Percentiles rank a stretch among this genome's conserved stretches.
phyloP scores from a whole-genome alignment of 2,888 invertebrate species.

The Pterobdella sp. region DNA sequence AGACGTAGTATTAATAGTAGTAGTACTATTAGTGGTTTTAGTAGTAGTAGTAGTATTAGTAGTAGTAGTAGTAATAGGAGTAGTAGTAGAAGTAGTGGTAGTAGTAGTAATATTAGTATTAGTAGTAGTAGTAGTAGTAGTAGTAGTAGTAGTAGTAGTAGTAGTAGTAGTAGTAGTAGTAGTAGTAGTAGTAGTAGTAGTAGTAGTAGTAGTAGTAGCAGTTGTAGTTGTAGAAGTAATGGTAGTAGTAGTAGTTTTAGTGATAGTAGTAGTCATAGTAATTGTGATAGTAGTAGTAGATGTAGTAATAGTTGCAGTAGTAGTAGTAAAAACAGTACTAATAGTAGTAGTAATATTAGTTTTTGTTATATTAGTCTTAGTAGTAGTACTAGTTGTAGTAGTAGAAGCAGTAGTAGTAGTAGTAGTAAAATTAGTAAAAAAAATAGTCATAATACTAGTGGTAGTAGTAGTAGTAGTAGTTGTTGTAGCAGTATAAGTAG shows the following conservation, averaged over 20 bases:
- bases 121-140: slow-evolving; percentile 28
- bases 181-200: slow-evolving; percentile 30
- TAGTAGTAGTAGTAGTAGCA: slow-evolving; percentile 29
- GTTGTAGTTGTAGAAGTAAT: slow-evolving; percentile 23
- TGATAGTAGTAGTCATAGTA: slow-evolving; percentile 19
- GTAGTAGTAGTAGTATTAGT: slow-evolving; percentile 19
- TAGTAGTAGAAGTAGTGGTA: slow-evolving; percentile 27
- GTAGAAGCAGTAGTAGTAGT: slow-evolving; percentile 31
- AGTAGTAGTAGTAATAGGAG: slow-evolving; percentile 15
- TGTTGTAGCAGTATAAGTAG: not conserved
- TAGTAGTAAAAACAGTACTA: slow-evolving; percentile 14
- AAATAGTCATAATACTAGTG: not conserved
- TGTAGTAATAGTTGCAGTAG: slow-evolving; percentile 15
- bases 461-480: not conserved
- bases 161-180: slow-evolving; percentile 29
- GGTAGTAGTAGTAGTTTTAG: slow-evolving; percentile 18
- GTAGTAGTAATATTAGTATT: slow-evolving; percentile 26
- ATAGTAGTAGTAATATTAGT: slow-evolving; percentile 13
- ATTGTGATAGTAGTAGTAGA: slow-evolving; percentile 19
- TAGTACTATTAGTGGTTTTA: slow-evolving; percentile 26
- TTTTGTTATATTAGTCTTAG: slow-evolving; percentile 29
- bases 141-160: slow-evolving; percentile 30
- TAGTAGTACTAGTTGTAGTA: slow-evolving; percentile 31
- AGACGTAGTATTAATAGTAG: slow-evolving; percentile 27
- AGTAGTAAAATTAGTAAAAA: slow-evolving; percentile 28